Evolutionary conservation across 2,797 vertebrate genomes (phyloP), one percentile per base, ranked within the genome.

Genomic region (Hozukius guyotensis): DNA sequence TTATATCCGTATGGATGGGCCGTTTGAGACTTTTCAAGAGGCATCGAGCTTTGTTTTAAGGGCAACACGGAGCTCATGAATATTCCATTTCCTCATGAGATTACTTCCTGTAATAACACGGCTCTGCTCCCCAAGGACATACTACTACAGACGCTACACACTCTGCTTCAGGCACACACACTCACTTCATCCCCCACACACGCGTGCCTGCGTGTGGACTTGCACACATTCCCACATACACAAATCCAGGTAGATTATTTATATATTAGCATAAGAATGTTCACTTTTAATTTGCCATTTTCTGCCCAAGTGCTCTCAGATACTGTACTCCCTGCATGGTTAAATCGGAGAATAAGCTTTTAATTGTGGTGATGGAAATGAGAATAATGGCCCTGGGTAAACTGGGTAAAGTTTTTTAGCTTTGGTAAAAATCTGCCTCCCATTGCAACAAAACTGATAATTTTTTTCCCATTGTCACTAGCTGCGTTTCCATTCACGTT

Each of bases 61-160:
- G 91, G 91, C 88, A 91, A 77, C 81, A 13, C 42, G 31, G 79
- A 57, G 59, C 93, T 95, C 93, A 95, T 95, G 92, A 93, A 95
- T 95, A 95, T 94, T 94, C 93, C 87, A 93, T 88, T 89, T 88
- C 76, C 88, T 91, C 92, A 91, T 90, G 91, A 94, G 92, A 94
- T 94, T 92, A 92, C 86, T 92, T 90, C 91, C 89, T 91, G 89
- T 92, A 93, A 93, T 93, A 94, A 94, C 86, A 84, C 75, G 67
- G 77, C 85, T 78, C 72, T 1, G 67, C 76, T 94, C 93, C 94
- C 93, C 90, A 93, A 92, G 92, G 93, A 94, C 91, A 77, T 61
- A 61, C 90, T 29, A 64, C 82, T 85, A 82, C 83, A 80, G 82
- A 85, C 66, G 69, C 62, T 60, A 82, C 90, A 86, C 81, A 74